Conservation (phyloP, 2,797 vertebrate species). For the Cryptoprocta ferox region DNA sequence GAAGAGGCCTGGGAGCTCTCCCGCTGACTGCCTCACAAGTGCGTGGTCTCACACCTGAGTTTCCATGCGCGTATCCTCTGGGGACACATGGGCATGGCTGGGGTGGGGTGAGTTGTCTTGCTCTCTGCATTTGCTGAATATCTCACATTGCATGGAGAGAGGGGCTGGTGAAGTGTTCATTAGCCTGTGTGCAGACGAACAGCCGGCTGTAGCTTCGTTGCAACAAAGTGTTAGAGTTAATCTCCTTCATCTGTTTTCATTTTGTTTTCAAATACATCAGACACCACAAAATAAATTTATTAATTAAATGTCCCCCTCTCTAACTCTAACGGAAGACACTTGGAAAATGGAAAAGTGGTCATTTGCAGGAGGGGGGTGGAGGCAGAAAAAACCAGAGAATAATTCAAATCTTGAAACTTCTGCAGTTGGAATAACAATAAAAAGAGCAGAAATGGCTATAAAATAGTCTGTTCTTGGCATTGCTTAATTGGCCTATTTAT, state of each 20-base stretch:
- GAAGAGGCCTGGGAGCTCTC: neutral
- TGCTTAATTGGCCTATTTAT: slow-evolving; percentile 77
- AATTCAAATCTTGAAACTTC: slow-evolving; percentile 74
- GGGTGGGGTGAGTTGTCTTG: neutral
- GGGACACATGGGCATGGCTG: neutral
- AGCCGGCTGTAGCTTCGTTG: neutral
- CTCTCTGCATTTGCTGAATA: neutral
- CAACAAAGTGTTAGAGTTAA: slow-evolving; percentile 49
- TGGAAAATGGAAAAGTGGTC: slow-evolving; percentile 45
- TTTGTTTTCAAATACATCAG: slow-evolving; percentile 31
- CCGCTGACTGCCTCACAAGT: neutral
- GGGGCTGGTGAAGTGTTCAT: neutral
- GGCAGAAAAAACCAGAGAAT: neutral
- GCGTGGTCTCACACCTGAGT: neutral
- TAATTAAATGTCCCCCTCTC: slow-evolving; percentile 62
- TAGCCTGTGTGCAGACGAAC: neutral
- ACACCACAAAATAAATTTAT: slow-evolving; percentile 61
- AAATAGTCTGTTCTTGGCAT: slow-evolving; percentile 73
- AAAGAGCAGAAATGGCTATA: slow-evolving; percentile 51
- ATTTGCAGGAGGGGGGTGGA: neutral
- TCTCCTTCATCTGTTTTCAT: slow-evolving; percentile 65
- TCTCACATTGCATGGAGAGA: neutral
- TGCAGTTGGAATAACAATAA: slow-evolving; percentile 75
- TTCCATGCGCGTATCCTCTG: neutral
- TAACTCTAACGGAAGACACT: slow-evolving; percentile 16